Percentiles rank a stretch among this genome's conserved stretches.
Conservation (phyloP, 2,888 invertebrate genomes). For the Cosmia pyralina region DNA sequence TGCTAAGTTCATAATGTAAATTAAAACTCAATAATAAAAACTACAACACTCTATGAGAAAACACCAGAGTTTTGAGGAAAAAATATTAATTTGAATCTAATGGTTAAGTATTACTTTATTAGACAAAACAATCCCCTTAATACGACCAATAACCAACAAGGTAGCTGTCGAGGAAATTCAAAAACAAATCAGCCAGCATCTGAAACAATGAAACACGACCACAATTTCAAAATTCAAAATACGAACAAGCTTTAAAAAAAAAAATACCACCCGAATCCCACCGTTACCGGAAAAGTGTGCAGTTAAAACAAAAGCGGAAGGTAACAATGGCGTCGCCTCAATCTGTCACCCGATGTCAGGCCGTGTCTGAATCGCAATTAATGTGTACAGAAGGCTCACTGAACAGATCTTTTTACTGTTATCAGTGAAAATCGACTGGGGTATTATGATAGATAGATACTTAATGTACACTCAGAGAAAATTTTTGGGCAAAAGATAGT, state of each 20-base stretch:
- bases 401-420: background rate
- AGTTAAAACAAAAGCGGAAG: conserved; percentile 73
- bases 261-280: conserved; percentile 40
- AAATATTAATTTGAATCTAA: background rate
- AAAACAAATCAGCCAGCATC: conserved; percentile 45
- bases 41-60: background rate
- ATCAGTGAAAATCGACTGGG: too few relatives aligned
- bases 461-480: too few relatives aligned
- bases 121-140: too few relatives aligned
- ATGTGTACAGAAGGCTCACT: conserved; percentile 34
- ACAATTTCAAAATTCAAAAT: conserved; percentile 51
- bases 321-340: conserved; percentile 73
- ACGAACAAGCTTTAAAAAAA: conserved; percentile 54
- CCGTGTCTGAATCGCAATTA: conserved; percentile 10
- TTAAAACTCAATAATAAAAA: background rate
- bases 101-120: background rate
- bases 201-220: conserved; percentile 34
- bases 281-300: conserved; percentile 66
- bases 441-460: too few relatives aligned
- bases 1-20: background rate
- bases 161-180: background rate
- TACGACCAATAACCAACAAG: background rate
- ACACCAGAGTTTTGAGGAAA: background rate
- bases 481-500: too few relatives aligned
- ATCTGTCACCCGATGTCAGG: conserved; percentile 69